A percentile compares a stretch with the other conserved stretches of the same genome.
phyloP scores from a whole-genome alignment of 2,797 vertebrate species.

The Poecilia wingei region DNA sequence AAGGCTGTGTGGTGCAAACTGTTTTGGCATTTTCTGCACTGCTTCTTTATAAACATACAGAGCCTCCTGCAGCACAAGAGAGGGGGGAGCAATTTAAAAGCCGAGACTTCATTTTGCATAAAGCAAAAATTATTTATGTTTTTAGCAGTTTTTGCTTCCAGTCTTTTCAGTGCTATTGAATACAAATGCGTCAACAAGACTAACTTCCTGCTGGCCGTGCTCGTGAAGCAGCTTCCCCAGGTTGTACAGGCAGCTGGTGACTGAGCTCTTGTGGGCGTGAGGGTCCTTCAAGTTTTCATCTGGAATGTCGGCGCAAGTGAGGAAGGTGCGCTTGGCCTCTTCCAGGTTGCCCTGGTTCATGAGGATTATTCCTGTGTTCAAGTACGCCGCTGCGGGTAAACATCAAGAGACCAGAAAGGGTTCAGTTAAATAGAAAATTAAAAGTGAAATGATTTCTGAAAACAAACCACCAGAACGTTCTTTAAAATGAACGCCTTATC shows the following conservation, averaged over 20 bases:
- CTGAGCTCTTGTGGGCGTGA: conserved; percentile 96
- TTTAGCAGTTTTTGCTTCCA: neutral
- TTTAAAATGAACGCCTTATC: neutral
- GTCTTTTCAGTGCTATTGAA: neutral
- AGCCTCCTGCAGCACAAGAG: conserved; percentile 66
- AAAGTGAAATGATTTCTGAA: neutral
- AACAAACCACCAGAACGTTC: neutral
- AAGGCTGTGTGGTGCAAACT: conserved; percentile 95
- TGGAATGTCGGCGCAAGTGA: conserved; percentile 95
- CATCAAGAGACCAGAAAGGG: neutral
- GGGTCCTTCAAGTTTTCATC: conserved; percentile 99
- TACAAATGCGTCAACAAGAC: conserved; percentile 9
- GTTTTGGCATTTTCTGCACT: conserved; percentile 93
- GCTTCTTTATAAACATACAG: conserved; percentile 84
- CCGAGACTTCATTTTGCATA: neutral
- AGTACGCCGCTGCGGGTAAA: conserved; percentile 89
- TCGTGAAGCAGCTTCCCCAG: conserved; percentile 97
- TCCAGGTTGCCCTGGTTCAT: conserved; percentile 96
- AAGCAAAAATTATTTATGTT: neutral
- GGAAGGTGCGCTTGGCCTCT: conserved; percentile 91
- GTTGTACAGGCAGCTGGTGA: conserved; percentile 99
- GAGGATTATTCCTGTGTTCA: conserved; percentile 97
- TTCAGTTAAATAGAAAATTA: neutral
- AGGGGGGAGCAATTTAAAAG: neutral
- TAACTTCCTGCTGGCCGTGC: conserved; percentile 93